Evolutionary conservation across 2,888 invertebrate genomes (phyloP), one percentile per base, ranked within the genome.

Genomic region (Drosophila kuntzei): DNA sequence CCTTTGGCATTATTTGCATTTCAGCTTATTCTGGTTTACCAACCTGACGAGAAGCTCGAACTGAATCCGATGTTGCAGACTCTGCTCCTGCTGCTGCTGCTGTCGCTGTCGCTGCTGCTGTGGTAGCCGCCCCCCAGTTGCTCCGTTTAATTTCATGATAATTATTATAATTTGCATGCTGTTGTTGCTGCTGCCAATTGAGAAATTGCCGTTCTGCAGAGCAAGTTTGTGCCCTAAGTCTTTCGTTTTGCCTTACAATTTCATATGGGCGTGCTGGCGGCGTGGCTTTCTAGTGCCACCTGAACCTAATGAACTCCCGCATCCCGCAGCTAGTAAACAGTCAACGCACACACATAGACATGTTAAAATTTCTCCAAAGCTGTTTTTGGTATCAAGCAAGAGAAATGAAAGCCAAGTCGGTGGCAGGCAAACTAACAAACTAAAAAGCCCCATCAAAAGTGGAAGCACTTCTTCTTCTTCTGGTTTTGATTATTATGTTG

Each of bases 1-100:
- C 77, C 77, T 71, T 69, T 71, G 50, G 76, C 79, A 84, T 80
- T 85, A 85, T 85, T 85, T 85, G 85, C 85, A 85, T 88, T 85
- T 85, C 85, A 69, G 80, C 78, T 79, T 71, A 79, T 75, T 71
- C 77, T 77, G 71, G 76, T 73, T 76, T 65, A 46, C 70, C 53
- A 72, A 58, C 53, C 51, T 39, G 59, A 59, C 27, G 29, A 59
- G 62, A 16, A 34, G 39, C 63, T 62, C 29, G 7, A 55, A 60
- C 46, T 50, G 22, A 46, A 44, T 49, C 39, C 49, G 9, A 43
- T 39, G 60, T 51, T 34, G 43, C 36, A 12, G 43, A 9, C 6
- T 14, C 34, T 34, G 29, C 29, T 32, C 32, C 29, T 39, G 68
- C 22, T 20, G 47, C 55, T 29, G 54, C 32, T 18, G 34, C 51